Percentiles rank a stretch among this genome's conserved stretches.
Evolutionary conservation across 2,888 invertebrate species (phyloP).

Genomic region (Caenorhabditis virilis): DNA sequence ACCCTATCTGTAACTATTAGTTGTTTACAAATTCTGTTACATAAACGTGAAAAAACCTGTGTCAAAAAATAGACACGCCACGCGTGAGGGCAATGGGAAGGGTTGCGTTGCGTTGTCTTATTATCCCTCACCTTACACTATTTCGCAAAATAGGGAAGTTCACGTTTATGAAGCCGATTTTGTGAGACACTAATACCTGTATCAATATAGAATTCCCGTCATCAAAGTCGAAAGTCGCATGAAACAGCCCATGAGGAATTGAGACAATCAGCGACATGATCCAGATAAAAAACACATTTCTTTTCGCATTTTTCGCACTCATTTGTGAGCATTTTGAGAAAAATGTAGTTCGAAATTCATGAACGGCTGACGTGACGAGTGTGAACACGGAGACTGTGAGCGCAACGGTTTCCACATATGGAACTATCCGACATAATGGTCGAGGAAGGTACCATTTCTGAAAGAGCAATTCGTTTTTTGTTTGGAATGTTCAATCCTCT

Average conservation of each 20-base stretch:
- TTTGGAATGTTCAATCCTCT: no score
- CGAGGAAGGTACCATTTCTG: slow-evolving; percentile 83
- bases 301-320: slow-evolving; percentile 41
- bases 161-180: no score
- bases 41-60: no score
- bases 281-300: slow-evolving; percentile 53
- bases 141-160: no score
- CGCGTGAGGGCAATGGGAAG: no score
- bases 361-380: slow-evolving; percentile 83
- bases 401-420: slow-evolving; percentile 83
- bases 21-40: no score
- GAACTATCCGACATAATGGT: slow-evolving; percentile 86
- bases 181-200: slow-evolving; percentile 20
- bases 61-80: no score
- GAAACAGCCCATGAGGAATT: slow-evolving; percentile 58
- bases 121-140: no score
- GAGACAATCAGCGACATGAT: slow-evolving; percentile 49
- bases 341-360: slow-evolving; percentile 75
- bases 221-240: slow-evolving; percentile 21
- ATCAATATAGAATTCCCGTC: slow-evolving; percentile 12
- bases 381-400: slow-evolving; percentile 89
- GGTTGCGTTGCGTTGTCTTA: no score
- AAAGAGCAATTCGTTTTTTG: no score
- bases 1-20: no score
- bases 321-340: slow-evolving; percentile 49